These are phyloP conservation scores for Bradypodion pumilum DNA, from an alignment of 2,797 vertebrate genomes.

Conservation along the genomic window DNA sequence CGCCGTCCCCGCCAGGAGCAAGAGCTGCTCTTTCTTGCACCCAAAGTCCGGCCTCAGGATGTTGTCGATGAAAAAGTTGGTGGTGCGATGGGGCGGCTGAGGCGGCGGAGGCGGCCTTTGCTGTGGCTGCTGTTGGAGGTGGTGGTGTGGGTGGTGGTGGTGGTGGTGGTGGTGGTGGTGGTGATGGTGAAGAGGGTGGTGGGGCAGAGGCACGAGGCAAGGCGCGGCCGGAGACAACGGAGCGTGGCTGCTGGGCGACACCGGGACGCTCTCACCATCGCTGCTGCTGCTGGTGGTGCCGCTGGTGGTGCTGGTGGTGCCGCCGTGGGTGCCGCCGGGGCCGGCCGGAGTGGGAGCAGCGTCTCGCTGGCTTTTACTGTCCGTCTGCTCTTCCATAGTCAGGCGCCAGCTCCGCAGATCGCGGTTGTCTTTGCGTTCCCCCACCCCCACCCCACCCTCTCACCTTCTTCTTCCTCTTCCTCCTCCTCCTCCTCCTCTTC, in stretches of 20 bases:
- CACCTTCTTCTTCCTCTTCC: constrained; percentile 64
- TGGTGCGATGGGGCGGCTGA: constrained; percentile 85
- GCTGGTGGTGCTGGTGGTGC: constrained; percentile 77
- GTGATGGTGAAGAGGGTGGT: no score
- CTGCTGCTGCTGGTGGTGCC: constrained; percentile 81
- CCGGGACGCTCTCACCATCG: constrained; percentile 88
- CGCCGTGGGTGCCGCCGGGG: constrained; percentile 49
- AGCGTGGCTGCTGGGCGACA: constrained; percentile 84
- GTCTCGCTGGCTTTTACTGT: constrained; percentile 76
- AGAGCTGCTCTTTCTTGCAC: constrained; percentile 85
- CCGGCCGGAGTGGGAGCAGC: constrained; percentile 81
- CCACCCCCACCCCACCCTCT: constrained; percentile 12
- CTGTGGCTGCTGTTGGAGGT: constrained; percentile 83
- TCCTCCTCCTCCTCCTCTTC: constrained; percentile 73
- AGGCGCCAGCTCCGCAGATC: constrained; percentile 70
- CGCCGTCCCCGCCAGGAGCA: constrained; percentile 56
- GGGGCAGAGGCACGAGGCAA: constrained; percentile 70
- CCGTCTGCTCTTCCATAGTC: constrained; percentile 90
- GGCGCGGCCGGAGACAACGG: constrained; percentile 79
- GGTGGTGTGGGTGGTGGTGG: constrained; percentile 82
- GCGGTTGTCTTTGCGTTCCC: constrained; percentile 66
- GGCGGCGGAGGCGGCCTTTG: constrained; percentile 79
- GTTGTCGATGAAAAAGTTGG: constrained; percentile 98
- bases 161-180: constrained; percentile 79
- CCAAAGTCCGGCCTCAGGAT: constrained; percentile 96